Evolutionary conservation across 2,888 invertebrate species (phyloP).

Genomic region (Oithona nana): DNA sequence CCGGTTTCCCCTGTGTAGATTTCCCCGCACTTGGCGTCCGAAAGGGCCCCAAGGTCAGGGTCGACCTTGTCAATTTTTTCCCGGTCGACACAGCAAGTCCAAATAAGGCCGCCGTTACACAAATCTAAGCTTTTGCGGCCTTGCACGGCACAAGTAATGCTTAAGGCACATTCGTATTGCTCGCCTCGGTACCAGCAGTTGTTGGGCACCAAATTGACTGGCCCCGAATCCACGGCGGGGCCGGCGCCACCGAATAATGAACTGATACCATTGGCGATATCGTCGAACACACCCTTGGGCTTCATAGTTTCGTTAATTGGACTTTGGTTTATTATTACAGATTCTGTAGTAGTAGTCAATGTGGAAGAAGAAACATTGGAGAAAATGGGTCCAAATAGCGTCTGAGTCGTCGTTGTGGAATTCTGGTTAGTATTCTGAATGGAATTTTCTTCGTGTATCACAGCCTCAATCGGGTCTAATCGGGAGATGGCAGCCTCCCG

Average conservation of each 20-base stretch:
- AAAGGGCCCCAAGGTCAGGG: conserved; percentile 2
- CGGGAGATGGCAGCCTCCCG: background rate
- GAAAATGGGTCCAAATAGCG: no score
- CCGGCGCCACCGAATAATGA: background rate
- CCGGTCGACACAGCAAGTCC: conserved; percentile 64
- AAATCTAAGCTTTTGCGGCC: conserved; percentile 70
- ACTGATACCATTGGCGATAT: conserved; percentile 5
- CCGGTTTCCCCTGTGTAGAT: conserved; percentile 38
- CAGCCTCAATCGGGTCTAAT: background rate
- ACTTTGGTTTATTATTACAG: no score
- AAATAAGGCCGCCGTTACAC: conserved; percentile 80
- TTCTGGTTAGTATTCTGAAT: background rate
- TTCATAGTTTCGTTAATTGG: background rate
- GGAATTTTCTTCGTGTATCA: background rate
- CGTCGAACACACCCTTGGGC: conserved; percentile 4
- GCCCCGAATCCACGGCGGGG: background rate
- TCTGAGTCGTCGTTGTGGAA: no score
- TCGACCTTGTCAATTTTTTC: conserved; percentile 40
- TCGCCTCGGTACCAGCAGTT: conserved; percentile 53
- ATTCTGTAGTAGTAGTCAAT: no score
- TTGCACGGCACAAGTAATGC: conserved; percentile 74
- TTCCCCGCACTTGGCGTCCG: background rate
- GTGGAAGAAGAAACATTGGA: no score
- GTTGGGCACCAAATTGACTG: conserved; percentile 6
- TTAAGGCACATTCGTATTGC: conserved; percentile 69